Evolutionary conservation across 2,113 vertebrate species (phyloP).

Genomic region (Microcebus griseorufus): DNA sequence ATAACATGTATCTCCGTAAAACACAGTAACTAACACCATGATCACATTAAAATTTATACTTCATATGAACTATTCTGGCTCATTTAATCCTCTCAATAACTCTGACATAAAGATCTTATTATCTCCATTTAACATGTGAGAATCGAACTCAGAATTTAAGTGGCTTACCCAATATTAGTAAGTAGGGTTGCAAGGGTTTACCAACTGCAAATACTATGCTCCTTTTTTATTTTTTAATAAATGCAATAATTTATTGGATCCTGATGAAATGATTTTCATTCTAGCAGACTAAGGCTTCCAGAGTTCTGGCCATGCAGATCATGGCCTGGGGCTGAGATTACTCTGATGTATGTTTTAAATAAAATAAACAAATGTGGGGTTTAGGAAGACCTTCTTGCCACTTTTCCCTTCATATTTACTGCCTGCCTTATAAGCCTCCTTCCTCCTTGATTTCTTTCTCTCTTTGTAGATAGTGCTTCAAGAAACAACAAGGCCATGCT

Average conservation of each 20-base stretch:
- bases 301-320: background rate
- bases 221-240: conserved; percentile 32
- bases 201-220: background rate
- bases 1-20: background rate
- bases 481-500: background rate
- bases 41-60: background rate
- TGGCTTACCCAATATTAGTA: background rate
- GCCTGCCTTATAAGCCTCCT: background rate
- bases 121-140: background rate
- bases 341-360: background rate
- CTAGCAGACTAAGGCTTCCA: background rate
- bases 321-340: background rate
- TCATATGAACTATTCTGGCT: background rate
- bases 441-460: background rate
- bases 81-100: conserved; percentile 12
- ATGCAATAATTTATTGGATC: background rate
- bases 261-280: background rate
- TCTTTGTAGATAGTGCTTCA: background rate
- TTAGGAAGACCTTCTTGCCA: background rate
- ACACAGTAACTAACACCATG: background rate
- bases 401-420: background rate
- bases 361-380: background rate
- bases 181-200: background rate
- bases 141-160: conserved; percentile 18
- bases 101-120: conserved; percentile 10